Evolutionary conservation across 2,113 vertebrate genomes (phyloP).

Genomic region (Thunnus maccoyii): DNA sequence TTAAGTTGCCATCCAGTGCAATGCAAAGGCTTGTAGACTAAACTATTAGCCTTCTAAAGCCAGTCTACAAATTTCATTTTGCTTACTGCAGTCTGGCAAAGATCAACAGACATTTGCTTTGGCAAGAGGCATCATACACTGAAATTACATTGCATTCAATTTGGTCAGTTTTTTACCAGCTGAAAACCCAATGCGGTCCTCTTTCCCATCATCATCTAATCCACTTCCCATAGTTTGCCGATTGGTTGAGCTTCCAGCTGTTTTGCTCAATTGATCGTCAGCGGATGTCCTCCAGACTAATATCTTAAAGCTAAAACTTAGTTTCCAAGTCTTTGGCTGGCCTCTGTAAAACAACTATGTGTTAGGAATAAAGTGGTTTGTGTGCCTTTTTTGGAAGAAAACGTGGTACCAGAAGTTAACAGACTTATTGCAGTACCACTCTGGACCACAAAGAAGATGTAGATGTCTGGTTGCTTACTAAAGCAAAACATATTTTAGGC

Average conservation of each 20-base stretch:
- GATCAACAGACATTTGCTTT: constrained; percentile 11
- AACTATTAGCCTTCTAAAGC: neutral
- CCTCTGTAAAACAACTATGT: neutral
- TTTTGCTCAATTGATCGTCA: constrained; percentile 6
- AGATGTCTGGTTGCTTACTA: neutral
- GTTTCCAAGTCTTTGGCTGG: constrained; percentile 5
- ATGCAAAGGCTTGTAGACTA: neutral
- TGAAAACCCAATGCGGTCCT: neutral
- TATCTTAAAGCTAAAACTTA: neutral
- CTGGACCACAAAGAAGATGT: neutral
- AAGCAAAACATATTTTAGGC: constrained; percentile 20
- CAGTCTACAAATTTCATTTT: neutral
- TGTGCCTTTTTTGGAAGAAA: constrained; percentile 3
- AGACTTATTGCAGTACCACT: neutral
- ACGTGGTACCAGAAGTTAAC: neutral
- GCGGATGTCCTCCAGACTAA: constrained; percentile 19
- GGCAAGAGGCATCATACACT: neutral
- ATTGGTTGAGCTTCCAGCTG: constrained; percentile 6
- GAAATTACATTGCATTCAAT: constrained; percentile 34
- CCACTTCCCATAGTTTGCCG: constrained; percentile 18
- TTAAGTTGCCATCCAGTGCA: neutral
- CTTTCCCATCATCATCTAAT: constrained; percentile 36
- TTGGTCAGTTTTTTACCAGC: constrained; percentile 1
- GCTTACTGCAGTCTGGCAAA: constrained; percentile 21
- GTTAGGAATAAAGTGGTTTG: neutral